These are phyloP conservation scores for Cabera pusaria DNA, from an alignment of 2,888 invertebrate species.

Conservation along the genomic window DNA sequence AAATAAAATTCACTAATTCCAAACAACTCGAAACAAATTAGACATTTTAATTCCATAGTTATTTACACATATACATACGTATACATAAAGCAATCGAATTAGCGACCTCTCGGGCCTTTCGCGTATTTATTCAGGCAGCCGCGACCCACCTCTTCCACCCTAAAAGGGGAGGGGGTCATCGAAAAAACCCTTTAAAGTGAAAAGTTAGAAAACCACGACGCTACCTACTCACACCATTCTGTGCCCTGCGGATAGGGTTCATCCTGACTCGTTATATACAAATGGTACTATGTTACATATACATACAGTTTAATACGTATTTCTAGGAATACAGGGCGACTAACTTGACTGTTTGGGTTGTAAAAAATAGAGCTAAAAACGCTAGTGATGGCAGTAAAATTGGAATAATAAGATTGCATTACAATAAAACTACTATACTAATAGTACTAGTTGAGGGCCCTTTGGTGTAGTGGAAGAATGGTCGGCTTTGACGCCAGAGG, in stretches of 20 bases:
- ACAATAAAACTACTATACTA: too few relatives aligned
- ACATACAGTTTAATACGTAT: too few relatives aligned
- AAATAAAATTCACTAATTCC: too few relatives aligned
- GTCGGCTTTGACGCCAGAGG: too few relatives aligned
- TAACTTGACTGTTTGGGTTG: too few relatives aligned
- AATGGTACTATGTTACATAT: conserved; percentile 2
- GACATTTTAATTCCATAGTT: conserved; percentile 23
- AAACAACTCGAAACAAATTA: too few relatives aligned
- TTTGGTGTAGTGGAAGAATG: too few relatives aligned
- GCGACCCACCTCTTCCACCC: conserved; percentile 36
- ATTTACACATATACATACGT: conserved; percentile 34
- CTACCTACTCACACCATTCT: conserved; percentile 16
- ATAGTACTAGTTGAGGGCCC: too few relatives aligned
- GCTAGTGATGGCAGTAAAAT: too few relatives aligned
- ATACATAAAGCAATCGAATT: conserved; percentile 53
- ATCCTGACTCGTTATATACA: conserved; percentile 9
- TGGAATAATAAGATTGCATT: too few relatives aligned
- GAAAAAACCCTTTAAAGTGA: conserved; percentile 69
- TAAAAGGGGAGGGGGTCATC: conserved; percentile 37
- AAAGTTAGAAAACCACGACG: conserved; percentile 55
- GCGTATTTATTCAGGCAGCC: conserved; percentile 55
- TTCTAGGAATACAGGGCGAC: too few relatives aligned
- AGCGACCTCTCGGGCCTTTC: conserved; percentile 51
- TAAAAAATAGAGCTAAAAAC: too few relatives aligned
- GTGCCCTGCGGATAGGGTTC: conserved; percentile 12